These are phyloP conservation scores for Phenganax subtilis DNA, from an alignment of 92 coral and sea anemone species.

Conservation along the genomic window DNA sequence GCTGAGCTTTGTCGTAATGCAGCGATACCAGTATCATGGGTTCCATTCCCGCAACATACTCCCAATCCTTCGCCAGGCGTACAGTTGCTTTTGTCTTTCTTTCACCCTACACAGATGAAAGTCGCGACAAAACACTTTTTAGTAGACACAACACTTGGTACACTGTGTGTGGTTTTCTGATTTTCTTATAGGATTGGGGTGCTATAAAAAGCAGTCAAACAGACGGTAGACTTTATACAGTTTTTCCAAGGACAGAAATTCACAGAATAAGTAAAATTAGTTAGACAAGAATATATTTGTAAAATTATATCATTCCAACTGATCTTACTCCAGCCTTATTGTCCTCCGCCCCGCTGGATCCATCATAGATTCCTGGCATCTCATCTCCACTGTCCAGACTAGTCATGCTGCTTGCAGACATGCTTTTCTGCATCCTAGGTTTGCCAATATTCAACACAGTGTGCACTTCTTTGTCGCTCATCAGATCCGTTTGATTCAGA, in stretches of 20 bases:
- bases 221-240: too few relatives aligned
- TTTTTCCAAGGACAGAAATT: too few relatives aligned
- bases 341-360: conserved; percentile 6
- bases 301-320: too few relatives aligned
- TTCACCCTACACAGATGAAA: neutral
- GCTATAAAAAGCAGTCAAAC: too few relatives aligned
- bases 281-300: too few relatives aligned
- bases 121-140: neutral
- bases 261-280: too few relatives aligned
- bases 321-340: neutral
- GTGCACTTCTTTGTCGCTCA: conserved; percentile 72
- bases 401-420: conserved; percentile 14
- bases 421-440: conserved; percentile 4
- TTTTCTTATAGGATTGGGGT: too few relatives aligned
- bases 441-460: conserved; percentile 32
- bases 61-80: conserved; percentile 40
- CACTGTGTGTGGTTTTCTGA: too few relatives aligned
- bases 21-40: conserved; percentile 69
- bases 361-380: conserved; percentile 23
- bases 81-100: conserved; percentile 36
- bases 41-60: conserved; percentile 44
- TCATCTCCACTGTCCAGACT: conserved; percentile 30
- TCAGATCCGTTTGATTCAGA: conserved; percentile 78
- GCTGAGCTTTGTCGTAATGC: conserved; percentile 75
- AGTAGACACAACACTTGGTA: too few relatives aligned